Evolutionary conservation across 2,888 invertebrate genomes (phyloP), one percentile per base, ranked within the genome.

Genomic region (Pyrocoelia pectoralis): DNA sequence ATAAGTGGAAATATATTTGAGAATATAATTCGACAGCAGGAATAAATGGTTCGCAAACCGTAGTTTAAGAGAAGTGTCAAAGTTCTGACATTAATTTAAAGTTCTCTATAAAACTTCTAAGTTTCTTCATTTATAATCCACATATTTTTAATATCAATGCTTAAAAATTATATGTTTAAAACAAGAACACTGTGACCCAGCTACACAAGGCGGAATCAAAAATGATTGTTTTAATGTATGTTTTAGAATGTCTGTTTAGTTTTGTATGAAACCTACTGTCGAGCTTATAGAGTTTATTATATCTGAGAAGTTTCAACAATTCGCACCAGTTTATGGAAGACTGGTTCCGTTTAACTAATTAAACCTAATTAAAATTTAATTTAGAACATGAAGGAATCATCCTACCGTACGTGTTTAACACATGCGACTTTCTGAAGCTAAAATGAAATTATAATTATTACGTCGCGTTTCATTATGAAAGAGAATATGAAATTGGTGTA

Each of bases 321-420:
- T 64, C 56, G 51, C 58, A 66, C 65, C 61, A 65, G 52, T 67
- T 60, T 55, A 61, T 55, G 64, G 67, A 65, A 66, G 66, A 64
- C 61, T 67, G 65, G 65, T 68, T 65, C 65, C 57, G 65, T 66
- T 69, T 71, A 71, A 70, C 70, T 71, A 72, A 72, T 72, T 71
- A 69, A 71, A 72, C 70, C 71, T 71, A 71, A 72, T 72, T 72
- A 72, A 72, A 71, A 71, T 72, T 72, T 71, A 72, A 72, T 72
- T 72, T 69, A 64, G 66, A 70, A 70, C 68, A 69, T 72, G 70
- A 70, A 70, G 62, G 65, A 66, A 71, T 72, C 70, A 71, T 70
- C 68, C 66, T 67, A 66, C 59, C 64, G 59, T 64, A 64, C 59
- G 56, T 64, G 64, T 64, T 64, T 64, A 64, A 64, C 64, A 64